Base-by-base conservation (phyloP, 2,888 invertebrate species). In the Incurvaria masculella region DNA sequence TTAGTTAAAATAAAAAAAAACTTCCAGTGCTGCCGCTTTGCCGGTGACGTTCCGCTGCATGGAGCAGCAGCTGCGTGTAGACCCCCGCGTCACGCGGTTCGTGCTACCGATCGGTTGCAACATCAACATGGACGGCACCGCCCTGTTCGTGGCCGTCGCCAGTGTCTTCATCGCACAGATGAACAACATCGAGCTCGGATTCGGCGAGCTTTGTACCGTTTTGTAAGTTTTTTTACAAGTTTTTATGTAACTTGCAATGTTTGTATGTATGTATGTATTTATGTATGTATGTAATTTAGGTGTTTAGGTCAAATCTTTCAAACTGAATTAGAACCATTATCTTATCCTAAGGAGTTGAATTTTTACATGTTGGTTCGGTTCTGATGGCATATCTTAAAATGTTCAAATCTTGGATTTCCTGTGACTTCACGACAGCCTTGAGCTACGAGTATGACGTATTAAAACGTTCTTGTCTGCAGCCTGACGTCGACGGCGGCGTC, bases 71-170 rank as follows among this genome's bases (percentile, higher is more conserved):
- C 81, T 92, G 51, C 84, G 86, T 53, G 80, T 94, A 53, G 91
- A 94, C 69, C 81, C 86, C 33, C 83, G 92, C 52, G 87, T 95
- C 57, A 90, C 91, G 1, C 83, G 91, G 54, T 95, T 95, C 69
- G 91, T 95, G 43, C 76, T 94, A 11, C 94, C 94, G 1, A 91
- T 94, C 56, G 94, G 94, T 4, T 92, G 92, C 64, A 94, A 93
- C 63, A 89, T 94, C 64, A 95, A 95, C 70, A 94, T 94, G 93
- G 91, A 94, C 59, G 93, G 93, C 2, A 93, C 93, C 0, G 92
- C 93, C 0, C 74, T 96, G 43, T 97, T 95, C 68, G 86, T 96
- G 27, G 86, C 94, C 0, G 86, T 92, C 2, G 91, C 96, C 4
- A 89, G 93, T 86, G 92, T 89, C 48, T 94, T 93, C 66, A 87